Conservation (phyloP, 2,797 vertebrate species). For the Lagodon rhomboides region DNA sequence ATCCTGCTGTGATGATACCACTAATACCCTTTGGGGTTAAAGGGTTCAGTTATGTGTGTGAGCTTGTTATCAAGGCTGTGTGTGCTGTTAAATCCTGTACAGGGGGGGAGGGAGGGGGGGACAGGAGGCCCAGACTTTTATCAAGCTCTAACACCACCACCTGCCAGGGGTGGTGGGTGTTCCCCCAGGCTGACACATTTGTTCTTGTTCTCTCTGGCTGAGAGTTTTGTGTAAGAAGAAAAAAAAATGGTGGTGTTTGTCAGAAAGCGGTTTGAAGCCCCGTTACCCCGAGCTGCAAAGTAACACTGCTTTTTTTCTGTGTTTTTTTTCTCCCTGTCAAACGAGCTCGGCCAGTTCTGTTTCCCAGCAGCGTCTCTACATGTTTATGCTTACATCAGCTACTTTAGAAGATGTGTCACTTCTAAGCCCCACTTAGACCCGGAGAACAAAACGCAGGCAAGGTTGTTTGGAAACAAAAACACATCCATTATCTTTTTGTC, state of each 20-base stretch:
- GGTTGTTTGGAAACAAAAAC: conserved; percentile 43
- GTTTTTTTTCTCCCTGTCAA: conserved; percentile 2
- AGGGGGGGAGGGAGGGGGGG: not conserved
- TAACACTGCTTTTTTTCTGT: not conserved
- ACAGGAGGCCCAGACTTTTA: conserved; percentile 76
- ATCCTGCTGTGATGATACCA: conserved; percentile 26
- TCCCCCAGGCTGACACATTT: conserved; percentile 36
- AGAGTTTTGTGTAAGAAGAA: conserved; percentile 4
- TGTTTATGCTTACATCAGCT: conserved; percentile 66
- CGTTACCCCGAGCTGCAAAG: conserved; percentile 23
- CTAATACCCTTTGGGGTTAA: conserved; percentile 35
- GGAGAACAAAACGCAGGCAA: conserved; percentile 33
- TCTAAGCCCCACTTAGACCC: conserved; percentile 23
- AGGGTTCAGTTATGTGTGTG: conserved; percentile 35
- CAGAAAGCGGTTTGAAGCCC: conserved; percentile 33
- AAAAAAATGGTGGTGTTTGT: not conserved
- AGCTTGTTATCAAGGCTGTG: conserved; percentile 64
- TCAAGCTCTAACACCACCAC: conserved; percentile 79
- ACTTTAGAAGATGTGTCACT: conserved; percentile 54
- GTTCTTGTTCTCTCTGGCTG: conserved; percentile 18
- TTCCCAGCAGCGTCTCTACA: conserved; percentile 49
- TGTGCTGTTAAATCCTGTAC: conserved; percentile 44
- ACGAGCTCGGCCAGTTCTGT: conserved; percentile 42
- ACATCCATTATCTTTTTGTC: conserved; percentile 44
- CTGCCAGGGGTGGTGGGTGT: conserved; percentile 67